Conservation (phyloP, 2,797 vertebrate genomes). For the Poecile montanus region DNA sequence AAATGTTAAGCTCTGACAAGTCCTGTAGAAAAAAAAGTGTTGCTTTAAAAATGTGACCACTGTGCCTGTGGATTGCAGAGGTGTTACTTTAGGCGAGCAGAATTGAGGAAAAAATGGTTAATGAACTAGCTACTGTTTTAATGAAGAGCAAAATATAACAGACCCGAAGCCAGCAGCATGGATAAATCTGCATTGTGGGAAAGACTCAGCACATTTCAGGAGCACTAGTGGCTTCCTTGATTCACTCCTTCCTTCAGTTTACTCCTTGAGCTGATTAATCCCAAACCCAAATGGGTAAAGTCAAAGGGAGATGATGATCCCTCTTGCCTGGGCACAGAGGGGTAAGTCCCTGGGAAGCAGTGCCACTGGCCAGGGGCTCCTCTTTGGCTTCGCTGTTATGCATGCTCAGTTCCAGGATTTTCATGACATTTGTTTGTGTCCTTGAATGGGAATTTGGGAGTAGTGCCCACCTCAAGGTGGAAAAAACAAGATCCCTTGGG, state of each 20-base stretch:
- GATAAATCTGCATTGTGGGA: background rate
- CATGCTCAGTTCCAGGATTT: conserved; percentile 45
- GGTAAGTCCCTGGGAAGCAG: background rate
- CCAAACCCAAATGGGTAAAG: background rate
- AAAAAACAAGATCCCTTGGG: background rate
- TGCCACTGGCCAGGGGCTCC: background rate
- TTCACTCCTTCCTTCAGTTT: background rate
- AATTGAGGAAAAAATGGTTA: background rate
- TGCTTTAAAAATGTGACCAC: background rate
- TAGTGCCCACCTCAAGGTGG: background rate
- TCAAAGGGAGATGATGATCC: background rate
- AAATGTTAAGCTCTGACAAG: background rate
- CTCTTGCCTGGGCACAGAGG: background rate
- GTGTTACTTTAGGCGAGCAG: background rate
- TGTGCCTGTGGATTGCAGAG: background rate
- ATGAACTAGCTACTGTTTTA: background rate
- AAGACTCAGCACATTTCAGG: background rate
- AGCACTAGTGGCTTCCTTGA: background rate
- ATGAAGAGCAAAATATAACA: background rate
- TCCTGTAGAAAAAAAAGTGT: background rate
- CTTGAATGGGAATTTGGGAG: background rate
- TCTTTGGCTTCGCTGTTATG: conserved; percentile 56
- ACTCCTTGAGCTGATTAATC: background rate
- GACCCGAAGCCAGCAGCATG: background rate
- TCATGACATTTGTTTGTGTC: background rate